Evolutionary conservation across 2,888 invertebrate species (phyloP).

Genomic region (Macaria notata): DNA sequence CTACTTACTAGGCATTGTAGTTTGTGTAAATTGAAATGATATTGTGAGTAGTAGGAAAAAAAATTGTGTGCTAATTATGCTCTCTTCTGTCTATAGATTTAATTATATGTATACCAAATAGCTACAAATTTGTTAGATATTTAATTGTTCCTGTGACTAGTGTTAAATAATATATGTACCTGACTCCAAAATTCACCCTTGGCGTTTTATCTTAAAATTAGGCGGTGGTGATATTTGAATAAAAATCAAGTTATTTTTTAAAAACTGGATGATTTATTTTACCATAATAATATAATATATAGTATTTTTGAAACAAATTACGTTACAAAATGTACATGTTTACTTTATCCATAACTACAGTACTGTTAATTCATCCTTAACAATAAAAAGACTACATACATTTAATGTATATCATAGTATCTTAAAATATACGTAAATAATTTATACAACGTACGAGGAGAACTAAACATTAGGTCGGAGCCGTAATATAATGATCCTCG

Average conservation of each 20-base stretch:
- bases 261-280: slow-evolving; percentile 86
- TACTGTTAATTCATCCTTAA: slow-evolving; percentile 81
- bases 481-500: slow-evolving; percentile 43
- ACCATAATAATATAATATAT: slow-evolving; percentile 87
- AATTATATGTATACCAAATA: no score
- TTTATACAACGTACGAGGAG: slow-evolving; percentile 76
- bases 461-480: slow-evolving; percentile 47
- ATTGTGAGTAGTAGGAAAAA: no score
- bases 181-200: no score
- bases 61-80: no score
- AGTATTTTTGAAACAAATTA: slow-evolving; percentile 85
- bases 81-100: no score
- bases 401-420: slow-evolving; percentile 77
- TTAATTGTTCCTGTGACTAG: no score
- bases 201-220: background rate
- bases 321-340: slow-evolving; percentile 89
- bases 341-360: slow-evolving; percentile 78
- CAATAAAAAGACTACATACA: slow-evolving; percentile 79
- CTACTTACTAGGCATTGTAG: no score
- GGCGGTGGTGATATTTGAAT: slow-evolving; percentile 37
- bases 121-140: no score
- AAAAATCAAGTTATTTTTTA: slow-evolving; percentile 78
- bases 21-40: no score
- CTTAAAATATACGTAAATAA: slow-evolving; percentile 75
- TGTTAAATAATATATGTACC: no score